Conservation (phyloP, 1,140 invertebrate species). For the Polyergus mexicanus region DNA sequence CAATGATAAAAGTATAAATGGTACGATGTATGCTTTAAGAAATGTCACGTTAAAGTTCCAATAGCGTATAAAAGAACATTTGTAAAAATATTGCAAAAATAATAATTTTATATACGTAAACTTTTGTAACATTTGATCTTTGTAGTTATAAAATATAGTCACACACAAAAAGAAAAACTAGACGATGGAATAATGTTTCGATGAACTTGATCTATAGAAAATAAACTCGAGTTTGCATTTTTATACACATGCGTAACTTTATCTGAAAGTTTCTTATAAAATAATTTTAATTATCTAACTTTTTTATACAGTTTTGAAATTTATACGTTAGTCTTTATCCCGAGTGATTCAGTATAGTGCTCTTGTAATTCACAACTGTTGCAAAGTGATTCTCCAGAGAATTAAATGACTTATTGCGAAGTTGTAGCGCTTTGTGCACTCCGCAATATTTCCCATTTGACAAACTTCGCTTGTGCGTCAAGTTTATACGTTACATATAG, state of each 20-base stretch:
- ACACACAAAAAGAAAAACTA: not conserved
- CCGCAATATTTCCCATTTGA: slow-evolving; percentile 55
- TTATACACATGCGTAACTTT: not conserved
- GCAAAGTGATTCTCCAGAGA: slow-evolving; percentile 37
- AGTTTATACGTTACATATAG: not conserved
- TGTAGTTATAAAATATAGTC: not conserved
- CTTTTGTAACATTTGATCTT: not conserved
- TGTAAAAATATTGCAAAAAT: not conserved
- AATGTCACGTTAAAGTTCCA: not conserved
- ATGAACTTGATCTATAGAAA: not conserved
- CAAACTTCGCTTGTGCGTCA: slow-evolving; percentile 24
- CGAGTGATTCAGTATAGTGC: not conserved
- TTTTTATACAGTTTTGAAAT: slow-evolving; percentile 2
- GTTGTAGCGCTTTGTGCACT: not conserved
- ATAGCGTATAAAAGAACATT: not conserved
- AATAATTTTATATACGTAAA: slow-evolving; percentile 1
- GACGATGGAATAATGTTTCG: not conserved
- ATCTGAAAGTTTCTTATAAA: slow-evolving; percentile 1
- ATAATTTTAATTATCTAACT: not conserved
- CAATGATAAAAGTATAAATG: slow-evolving; percentile 10
- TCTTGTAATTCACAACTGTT: slow-evolving; percentile 24
- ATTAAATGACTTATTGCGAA: slow-evolving; percentile 40
- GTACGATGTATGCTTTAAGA: slow-evolving; percentile 3
- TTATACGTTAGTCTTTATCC: slow-evolving; percentile 2
- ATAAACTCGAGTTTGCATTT: not conserved